Base-by-base conservation (phyloP, 2,113 vertebrate genomes). In the Delphinus delphis region DNA sequence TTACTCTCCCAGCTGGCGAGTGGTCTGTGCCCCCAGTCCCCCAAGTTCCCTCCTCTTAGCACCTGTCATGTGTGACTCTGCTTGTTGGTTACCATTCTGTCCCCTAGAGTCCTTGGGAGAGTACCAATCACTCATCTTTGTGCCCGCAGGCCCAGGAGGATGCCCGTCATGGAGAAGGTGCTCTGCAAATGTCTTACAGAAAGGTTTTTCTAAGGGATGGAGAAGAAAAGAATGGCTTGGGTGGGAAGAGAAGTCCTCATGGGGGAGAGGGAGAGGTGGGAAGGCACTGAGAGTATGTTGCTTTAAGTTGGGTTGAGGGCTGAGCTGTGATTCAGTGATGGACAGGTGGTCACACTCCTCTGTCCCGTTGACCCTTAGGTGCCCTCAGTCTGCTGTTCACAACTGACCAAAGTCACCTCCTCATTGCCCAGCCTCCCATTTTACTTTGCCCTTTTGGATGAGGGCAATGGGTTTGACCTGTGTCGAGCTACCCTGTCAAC, bases 111-210 rank as follows among this genome's bases (percentile, higher is more conserved):
- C 38, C 44, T 44, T 36, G 13, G 8, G 31, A 68, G 47, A 74
- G 18, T n/a, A 47, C 8, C 10, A 9, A 1, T 53, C 14, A 4
- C 31, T 81, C 53, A 10, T 23, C 74, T 90, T 25, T 55, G 18
- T 44, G 63, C 17, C 6, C 31, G 41, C 18, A 38, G 21, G 62
- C 20, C 68, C 36, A 58, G 36, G 33, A 70, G 14, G 60, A 0
- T 23, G 21, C 31, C 70, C 26, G 14, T 33, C 21, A 6, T 0
- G 0, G 25, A 36, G 53, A 3, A 58, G 21, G 73, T 47, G 28
- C 44, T 80, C 88, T 26, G 17, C 18, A 63, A 13, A 50, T 87
- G 55, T 53, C 63, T 79, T 21, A 63, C 0, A 38, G 44, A 14
- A 80, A 76, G 23, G 25, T 96, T 41, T 50, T 2, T 47, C 47